A percentile compares a stretch with the other conserved stretches of the same genome.
Conservation (phyloP, 2,888 invertebrate species). For the Epirrhoe alternata region DNA sequence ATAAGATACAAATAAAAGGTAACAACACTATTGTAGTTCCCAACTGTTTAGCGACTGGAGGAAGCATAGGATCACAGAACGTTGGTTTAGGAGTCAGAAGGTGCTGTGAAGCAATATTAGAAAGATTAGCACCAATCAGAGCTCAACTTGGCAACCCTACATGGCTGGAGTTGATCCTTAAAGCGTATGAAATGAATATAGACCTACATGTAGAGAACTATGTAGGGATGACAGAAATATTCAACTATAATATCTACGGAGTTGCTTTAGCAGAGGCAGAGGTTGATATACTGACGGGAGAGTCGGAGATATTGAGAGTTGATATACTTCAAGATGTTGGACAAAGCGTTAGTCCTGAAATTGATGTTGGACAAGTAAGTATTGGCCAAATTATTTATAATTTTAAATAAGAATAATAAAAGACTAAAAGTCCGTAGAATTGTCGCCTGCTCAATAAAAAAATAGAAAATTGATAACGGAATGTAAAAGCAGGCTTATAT, state of each 20-base stretch:
- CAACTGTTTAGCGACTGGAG: constrained; percentile 87
- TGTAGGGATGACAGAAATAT: constrained; percentile 47
- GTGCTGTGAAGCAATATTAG: constrained; percentile 76
- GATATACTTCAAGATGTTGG: constrained; percentile 88
- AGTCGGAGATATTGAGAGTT: constrained; percentile 84
- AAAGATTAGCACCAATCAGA: constrained; percentile 73
- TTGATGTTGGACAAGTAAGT: constrained; percentile 87
- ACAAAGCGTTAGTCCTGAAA: constrained; percentile 85
- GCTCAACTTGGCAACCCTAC: constrained; percentile 64
- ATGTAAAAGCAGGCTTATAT: no score
- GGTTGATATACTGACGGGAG: constrained; percentile 89
- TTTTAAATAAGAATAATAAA: no score
- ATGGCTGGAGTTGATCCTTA: constrained; percentile 80
- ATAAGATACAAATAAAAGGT: constrained; percentile 87
- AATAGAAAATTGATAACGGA: no score
- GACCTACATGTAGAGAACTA: constrained; percentile 62
- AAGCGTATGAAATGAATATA: constrained; percentile 64
- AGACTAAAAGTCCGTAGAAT: no score
- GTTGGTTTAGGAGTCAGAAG: constrained; percentile 81
- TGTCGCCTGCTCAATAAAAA: no score
- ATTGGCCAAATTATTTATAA: not conserved
- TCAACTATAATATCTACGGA: constrained; percentile 75
- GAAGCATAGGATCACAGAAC: constrained; percentile 87
- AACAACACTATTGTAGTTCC: constrained; percentile 85
- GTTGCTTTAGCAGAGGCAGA: constrained; percentile 87